A percentile compares a stretch with the other conserved stretches of the same genome.
Conservation (phyloP, 2,113 vertebrate genomes). For the Panthera leo region DNA sequence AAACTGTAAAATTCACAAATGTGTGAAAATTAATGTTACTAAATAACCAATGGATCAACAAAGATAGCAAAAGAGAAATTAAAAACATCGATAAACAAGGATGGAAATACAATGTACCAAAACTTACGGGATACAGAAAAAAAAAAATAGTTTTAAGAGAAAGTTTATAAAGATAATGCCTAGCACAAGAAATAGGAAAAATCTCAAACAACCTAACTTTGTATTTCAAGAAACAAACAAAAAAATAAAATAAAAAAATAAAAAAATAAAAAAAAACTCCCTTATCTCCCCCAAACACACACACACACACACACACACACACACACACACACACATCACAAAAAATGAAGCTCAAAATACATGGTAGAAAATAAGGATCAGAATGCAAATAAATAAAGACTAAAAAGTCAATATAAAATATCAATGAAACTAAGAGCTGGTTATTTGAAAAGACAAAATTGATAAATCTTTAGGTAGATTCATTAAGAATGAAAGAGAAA, state of each 20-base stretch:
- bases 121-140: neutral
- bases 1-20: neutral
- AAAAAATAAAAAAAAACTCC: neutral
- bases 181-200: neutral
- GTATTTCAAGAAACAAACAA: neutral
- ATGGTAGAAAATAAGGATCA: neutral
- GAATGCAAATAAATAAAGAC: neutral
- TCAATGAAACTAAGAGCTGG: neutral
- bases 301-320: too few species aligned
- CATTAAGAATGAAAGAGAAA: neutral
- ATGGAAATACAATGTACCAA: neutral
- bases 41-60: neutral
- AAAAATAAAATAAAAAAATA: neutral
- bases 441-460: neutral
- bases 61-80: neutral
- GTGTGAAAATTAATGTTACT: neutral
- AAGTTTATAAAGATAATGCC: too few species aligned
- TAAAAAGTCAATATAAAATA: neutral
- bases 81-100: neutral
- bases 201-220: neutral
- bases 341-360: neutral
- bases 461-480: neutral
- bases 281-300: too few species aligned
- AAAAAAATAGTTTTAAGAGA: neutral
- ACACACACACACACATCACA: too few species aligned